Conservation (phyloP, 2,888 invertebrate genomes). For the Tetrapedia diversipes region DNA sequence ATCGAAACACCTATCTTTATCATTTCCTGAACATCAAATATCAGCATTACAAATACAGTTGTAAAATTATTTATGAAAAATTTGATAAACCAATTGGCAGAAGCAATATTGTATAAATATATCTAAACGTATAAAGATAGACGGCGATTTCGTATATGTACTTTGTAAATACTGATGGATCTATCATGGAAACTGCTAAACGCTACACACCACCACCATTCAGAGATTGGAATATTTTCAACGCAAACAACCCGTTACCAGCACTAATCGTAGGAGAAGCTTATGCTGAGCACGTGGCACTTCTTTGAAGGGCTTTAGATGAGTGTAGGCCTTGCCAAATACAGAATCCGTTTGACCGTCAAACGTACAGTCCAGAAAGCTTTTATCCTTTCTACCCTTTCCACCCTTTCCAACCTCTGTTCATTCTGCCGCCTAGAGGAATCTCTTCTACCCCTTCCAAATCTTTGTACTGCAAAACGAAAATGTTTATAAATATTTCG, state of each 20-base stretch:
- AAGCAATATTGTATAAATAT: no score
- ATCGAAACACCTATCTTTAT: conserved; percentile 21
- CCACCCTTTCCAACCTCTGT: conserved; percentile 67
- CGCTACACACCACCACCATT: conserved; percentile 22
- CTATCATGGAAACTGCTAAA: conserved; percentile 64
- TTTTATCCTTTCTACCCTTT: conserved; percentile 77
- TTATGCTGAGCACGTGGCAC: conserved; percentile 69
- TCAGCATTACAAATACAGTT: no score
- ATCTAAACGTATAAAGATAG: no score
- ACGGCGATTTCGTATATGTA: conserved; percentile 34
- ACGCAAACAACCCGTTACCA: conserved; percentile 71
- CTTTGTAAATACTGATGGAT: conserved; percentile 55
- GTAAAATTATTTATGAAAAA: no score
- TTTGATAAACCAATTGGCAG: no score
- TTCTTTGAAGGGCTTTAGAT: conserved; percentile 76
- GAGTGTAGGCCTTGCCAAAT: conserved; percentile 75
- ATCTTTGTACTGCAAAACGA: conserved; percentile 60
- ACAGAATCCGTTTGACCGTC: conserved; percentile 78
- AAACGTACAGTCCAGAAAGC: conserved; percentile 75
- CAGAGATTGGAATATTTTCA: conserved; percentile 68
- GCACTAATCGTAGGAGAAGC: conserved; percentile 77
- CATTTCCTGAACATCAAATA: no score
- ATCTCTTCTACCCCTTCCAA: conserved; percentile 60
- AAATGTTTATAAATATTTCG: conserved; percentile 77
- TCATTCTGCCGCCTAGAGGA: conserved; percentile 71